Evolutionary conservation across 64 coral and sea anemone genomes (phyloP), one percentile per base, ranked within the genome.

Genomic region (Montipora sp.): DNA sequence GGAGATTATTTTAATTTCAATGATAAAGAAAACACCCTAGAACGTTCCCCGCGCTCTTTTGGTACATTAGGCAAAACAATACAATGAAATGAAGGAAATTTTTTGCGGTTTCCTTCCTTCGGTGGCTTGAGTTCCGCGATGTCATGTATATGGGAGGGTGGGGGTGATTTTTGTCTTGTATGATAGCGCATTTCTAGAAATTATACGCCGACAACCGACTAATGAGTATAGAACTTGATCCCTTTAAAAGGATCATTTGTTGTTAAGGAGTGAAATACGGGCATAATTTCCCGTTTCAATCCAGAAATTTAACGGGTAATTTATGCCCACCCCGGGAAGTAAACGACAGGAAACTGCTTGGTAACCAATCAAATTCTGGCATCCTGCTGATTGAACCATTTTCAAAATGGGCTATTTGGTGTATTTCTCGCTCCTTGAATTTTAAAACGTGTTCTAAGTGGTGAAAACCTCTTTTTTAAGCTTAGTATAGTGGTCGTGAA

Each of bases 331-430:
- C 80, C 80, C 23, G 44, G 59, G 63, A 66, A 83, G 58, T 44
- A 66, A 2, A 18, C 14, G 63, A 68, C 18, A 83, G 18, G 10
- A 23, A 7, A 6, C 7, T 13, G 80, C 58, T 83, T 47, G 43
- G 80, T 68, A 83, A 83, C 82, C 82, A 85, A 85, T 85, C 82
- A 85, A 8, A 13, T n/a, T 70, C 13, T n/a, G 46, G 47, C 36
- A 85, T 85, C 82, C 36, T 44, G 80, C 82, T 2, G 20, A 46
- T 85, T 16, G 16, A 7, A 11, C 10, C 20, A 47, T 66, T 65
- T 15, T 44, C 14, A 27, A 84, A 84, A 48, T 48, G n/a, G 36
- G 36, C 36, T 21, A 50, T 47, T 4, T 66, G 23, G 20, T n/a
- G 0, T 44, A 14, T 83, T 3, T 59, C 57, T 8, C 6, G 55